A percentile compares a stretch with the other conserved stretches of the same genome.
phyloP scores from a whole-genome alignment of 2,797 vertebrate genomes.

The Acomys russatus region DNA sequence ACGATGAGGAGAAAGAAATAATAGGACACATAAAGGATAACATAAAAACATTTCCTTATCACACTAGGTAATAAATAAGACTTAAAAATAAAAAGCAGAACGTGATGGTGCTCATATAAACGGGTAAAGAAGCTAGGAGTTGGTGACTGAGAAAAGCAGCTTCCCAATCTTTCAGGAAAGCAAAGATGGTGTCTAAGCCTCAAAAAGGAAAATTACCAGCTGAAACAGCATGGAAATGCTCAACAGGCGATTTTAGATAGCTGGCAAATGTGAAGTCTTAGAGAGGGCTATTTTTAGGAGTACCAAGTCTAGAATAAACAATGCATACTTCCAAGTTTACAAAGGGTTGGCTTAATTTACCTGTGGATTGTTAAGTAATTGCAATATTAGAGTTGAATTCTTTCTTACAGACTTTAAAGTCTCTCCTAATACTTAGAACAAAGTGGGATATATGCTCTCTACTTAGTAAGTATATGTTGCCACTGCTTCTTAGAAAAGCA shows the following conservation, averaged over 20 bases:
- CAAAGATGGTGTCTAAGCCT: neutral
- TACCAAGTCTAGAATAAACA: neutral
- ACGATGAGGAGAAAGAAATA: constrained; percentile 64
- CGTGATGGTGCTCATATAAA: constrained; percentile 41
- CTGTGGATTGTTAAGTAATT: neutral
- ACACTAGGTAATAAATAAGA: constrained; percentile 46
- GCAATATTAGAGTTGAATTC: neutral
- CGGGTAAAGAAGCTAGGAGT: neutral
- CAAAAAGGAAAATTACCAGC: neutral
- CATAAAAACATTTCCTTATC: constrained; percentile 36
- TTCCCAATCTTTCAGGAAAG: constrained; percentile 35
- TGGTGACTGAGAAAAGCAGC: neutral
- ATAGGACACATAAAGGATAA: constrained; percentile 64
- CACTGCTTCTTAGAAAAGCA: neutral
- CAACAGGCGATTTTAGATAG: neutral
- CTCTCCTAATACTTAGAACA: neutral
- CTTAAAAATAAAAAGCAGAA: neutral
- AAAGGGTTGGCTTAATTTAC: constrained; percentile 57
- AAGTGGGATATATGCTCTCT: neutral
- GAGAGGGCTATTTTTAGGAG: constrained; percentile 26
- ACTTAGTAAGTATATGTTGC: neutral
- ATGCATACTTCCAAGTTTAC: neutral
- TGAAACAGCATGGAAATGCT: constrained; percentile 37
- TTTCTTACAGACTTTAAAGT: constrained; percentile 1
- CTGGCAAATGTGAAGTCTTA: neutral